phyloP scores from a whole-genome alignment of 2,113 vertebrate genomes.

The Xiphophorus hellerii region DNA sequence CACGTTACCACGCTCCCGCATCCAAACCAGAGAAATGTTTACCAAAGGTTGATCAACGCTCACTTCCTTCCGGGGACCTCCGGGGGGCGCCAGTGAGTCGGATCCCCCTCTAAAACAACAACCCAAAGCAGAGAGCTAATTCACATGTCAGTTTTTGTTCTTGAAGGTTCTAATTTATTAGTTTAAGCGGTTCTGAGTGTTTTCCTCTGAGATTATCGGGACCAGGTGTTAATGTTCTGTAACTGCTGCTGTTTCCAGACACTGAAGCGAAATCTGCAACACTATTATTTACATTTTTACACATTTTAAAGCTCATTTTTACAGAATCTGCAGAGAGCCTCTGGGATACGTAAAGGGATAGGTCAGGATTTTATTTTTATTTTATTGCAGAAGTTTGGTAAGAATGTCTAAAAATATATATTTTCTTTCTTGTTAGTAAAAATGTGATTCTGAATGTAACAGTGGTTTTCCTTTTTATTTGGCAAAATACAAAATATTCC shows the following conservation, averaged over 20 bases:
- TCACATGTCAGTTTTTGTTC: not conserved
- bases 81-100: not conserved
- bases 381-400: not conserved
- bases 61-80: conserved; percentile 13
- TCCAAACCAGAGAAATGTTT: conserved; percentile 36
- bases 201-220: conserved; percentile 33
- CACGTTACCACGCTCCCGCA: not conserved
- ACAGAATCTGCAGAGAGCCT: conserved; percentile 17
- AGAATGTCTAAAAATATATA: too few species aligned
- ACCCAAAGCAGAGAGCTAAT: not conserved
- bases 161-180: conserved; percentile 21
- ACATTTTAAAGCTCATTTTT: not conserved
- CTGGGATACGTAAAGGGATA: not conserved
- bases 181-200: conserved; percentile 22
- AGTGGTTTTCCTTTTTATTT: not conserved
- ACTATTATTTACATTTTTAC: not conserved
- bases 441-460: not conserved
- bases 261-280: conserved; percentile 5
- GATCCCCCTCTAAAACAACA: not conserved
- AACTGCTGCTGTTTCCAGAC: conserved; percentile 8
- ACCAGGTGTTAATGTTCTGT: conserved; percentile 47
- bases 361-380: not conserved
- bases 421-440: too few species aligned
- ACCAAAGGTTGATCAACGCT: conserved; percentile 64
- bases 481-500: not conserved